Evolutionary conservation across 2,113 vertebrate species (phyloP), one percentile per base, ranked within the genome.

Genomic region (Petaurus breviceps): DNA sequence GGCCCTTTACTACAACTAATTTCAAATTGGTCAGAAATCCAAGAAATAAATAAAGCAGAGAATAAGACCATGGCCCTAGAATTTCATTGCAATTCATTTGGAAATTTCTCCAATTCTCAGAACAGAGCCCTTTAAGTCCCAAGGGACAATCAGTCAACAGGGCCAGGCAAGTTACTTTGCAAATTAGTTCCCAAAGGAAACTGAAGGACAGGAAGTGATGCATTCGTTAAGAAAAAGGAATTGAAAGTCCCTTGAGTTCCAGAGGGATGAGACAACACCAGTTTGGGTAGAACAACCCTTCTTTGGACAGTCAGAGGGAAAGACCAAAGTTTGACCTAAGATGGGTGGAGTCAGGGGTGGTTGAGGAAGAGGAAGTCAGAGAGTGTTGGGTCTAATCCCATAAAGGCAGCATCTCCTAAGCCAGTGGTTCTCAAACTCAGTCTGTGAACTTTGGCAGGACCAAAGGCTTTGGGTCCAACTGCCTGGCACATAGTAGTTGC

Each of bases 361-460:
- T 93, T 97, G 96, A 31, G 37, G 97, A 97, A 95, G 96, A 97
- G 97, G 98, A 98, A 95, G 93, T 97, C 98, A 97, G 94, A 94
- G 0, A 10, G 92, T 3, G 90, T 3, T 0, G 12, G 94, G 53
- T 95, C 92, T 91, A 94, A 94, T 49, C 47, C 12, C 46, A 51
- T 28, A 50, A 50, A 50, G 28, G 49, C 19, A 84, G 7, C 6
- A 43, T 84, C 68, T 77, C 37, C 37, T 84, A 43, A 84, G 7
- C 0, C n/a, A 43, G 37, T 84, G 61, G 37, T 84, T 43, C n/a
- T 84, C 37, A 43, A 84, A 43, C 19, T 84, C 7, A 43, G 68
- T 84, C n/a, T 84, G 68, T 84, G n/a, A 84, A 84, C 68, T 84
- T 43, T 6, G 5, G n/a, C 90, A 90, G 22, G 89, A 49, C 47